Evolutionary conservation across 2,888 invertebrate species (phyloP).

Genomic region (Folsomia candida): DNA sequence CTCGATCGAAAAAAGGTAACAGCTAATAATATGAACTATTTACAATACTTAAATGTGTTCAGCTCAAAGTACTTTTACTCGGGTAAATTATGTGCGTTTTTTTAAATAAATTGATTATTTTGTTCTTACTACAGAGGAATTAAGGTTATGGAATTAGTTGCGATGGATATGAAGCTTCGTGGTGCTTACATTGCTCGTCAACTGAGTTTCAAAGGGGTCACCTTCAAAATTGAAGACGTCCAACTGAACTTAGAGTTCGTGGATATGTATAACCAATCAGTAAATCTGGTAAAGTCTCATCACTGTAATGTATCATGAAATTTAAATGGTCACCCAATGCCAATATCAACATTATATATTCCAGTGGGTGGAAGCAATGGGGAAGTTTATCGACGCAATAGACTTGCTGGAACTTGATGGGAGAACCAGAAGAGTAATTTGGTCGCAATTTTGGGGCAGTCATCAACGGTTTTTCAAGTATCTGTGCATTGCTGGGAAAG

Average conservation of each 20-base stretch:
- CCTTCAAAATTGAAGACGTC: slow-evolving; percentile 95
- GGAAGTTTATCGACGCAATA: slow-evolving; percentile 90
- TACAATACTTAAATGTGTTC: too few species aligned
- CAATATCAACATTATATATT: not conserved
- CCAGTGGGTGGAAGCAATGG: slow-evolving; percentile 91
- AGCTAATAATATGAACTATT: not conserved
- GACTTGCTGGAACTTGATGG: slow-evolving; percentile 91
- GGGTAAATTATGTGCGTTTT: too few species aligned
- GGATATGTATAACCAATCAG: slow-evolving; percentile 87
- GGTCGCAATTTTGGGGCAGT: slow-evolving; percentile 99
- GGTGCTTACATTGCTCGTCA: slow-evolving; percentile 99
- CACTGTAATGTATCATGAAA: not conserved
- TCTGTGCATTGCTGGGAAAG: slow-evolving; percentile 96
- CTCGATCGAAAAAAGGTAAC: slow-evolving; percentile 87
- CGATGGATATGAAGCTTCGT: slow-evolving; percentile 98
- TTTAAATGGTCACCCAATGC: not conserved
- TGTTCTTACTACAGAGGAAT: slow-evolving; percentile 89
- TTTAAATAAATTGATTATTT: too few species aligned
- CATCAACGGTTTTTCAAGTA: slow-evolving; percentile 99
- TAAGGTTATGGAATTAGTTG: slow-evolving; percentile 98
- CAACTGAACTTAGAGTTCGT: slow-evolving; percentile 80
- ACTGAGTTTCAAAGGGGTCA: slow-evolving; percentile 94
- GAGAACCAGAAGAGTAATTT: slow-evolving; percentile 94
- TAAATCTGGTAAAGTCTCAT: slow-evolving; percentile 60
- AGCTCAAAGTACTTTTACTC: too few species aligned